A percentile compares a stretch with the other conserved stretches of the same genome.
These are phyloP conservation scores for Spodoptera picta DNA, from an alignment of 2,888 invertebrate species.

Conservation along the genomic window DNA sequence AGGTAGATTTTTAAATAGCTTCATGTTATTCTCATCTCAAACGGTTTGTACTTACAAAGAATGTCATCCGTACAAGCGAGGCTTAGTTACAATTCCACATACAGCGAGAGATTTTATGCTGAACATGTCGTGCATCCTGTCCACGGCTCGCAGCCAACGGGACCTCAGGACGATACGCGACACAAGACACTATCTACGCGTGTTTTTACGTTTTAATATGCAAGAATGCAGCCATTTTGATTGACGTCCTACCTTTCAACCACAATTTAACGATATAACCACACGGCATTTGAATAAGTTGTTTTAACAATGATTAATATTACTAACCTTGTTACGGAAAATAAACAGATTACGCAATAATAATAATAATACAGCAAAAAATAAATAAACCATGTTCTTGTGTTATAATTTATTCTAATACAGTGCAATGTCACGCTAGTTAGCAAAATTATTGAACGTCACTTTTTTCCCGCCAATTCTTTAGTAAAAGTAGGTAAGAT, in stretches of 20 bases:
- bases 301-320: no score
- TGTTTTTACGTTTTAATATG: conserved; percentile 12
- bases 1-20: no score
- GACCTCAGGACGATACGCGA: conserved; percentile 38
- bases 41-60: not conserved
- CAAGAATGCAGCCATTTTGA: conserved; percentile 14
- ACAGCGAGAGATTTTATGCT: conserved; percentile 47
- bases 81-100: conserved; percentile 40
- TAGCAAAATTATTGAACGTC: no score
- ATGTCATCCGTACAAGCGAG: conserved; percentile 18
- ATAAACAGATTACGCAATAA: not conserved
- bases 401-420: no score
- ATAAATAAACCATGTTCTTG: no score
- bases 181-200: conserved; percentile 12
- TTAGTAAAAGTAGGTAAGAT: no score
- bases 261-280: not conserved
- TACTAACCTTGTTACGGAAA: not conserved
- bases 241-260: conserved; percentile 10
- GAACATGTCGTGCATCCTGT: conserved; percentile 52
- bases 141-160: conserved; percentile 43
- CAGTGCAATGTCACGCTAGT: no score
- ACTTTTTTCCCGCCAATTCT: no score
- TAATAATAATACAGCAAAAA: no score
- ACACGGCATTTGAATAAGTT: not conserved
- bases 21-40: no score